Base-by-base conservation (phyloP, 2,797 vertebrate species). In the Valencia hispanica region DNA sequence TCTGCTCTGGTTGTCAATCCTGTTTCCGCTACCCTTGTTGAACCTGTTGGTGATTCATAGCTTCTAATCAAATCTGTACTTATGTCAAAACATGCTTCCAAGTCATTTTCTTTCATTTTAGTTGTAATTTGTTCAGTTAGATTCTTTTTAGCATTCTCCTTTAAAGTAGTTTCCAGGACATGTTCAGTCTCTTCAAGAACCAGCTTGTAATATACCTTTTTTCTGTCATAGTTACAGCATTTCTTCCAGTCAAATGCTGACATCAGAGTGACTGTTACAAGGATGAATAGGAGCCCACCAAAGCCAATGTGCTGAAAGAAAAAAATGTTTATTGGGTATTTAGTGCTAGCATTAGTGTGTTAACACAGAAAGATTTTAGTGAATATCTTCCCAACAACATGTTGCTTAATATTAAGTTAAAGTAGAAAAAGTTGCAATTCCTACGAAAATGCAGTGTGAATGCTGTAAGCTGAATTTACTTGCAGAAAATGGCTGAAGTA, bases 251-350 rank as follows among this genome's bases (percentile, higher is more conserved):
- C 0, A 0, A 22, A 34, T 39, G 41, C 10, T n/a, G 18, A 9
- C 5, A 61, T 2, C 20, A 73, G 2, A 1, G 14, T 39, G 0
- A 11, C 10, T n/a, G 63, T 7, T 22, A 0, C 0, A 8, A 73
- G 10, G 27, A 73, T 25, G 3, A 0, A 1, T 0, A 18, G 20
- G 0, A 73, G 55, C 9, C 57, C 9, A 39, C 0, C 0, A 11
- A 50, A 18, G 15, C 55, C 75, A 48, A 15, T 1, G 0, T 2
- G 2, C 68, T 77, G 75, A 27, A 63, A 63, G 25, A 0, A 11
- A 61, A 41, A 2, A 0, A 0, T 39, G 1, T 32, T 25, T 12
- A 6, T n/a, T 14, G 2, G 36, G 22, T 14, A 25, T 65, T 63
- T 39, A 36, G 36, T 65, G 32, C 2, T 27, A 27, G 11, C 53